Evolutionary conservation across 1,140 invertebrate genomes (phyloP), one percentile per base, ranked within the genome.

Genomic region (Cyclina sinensis): DNA sequence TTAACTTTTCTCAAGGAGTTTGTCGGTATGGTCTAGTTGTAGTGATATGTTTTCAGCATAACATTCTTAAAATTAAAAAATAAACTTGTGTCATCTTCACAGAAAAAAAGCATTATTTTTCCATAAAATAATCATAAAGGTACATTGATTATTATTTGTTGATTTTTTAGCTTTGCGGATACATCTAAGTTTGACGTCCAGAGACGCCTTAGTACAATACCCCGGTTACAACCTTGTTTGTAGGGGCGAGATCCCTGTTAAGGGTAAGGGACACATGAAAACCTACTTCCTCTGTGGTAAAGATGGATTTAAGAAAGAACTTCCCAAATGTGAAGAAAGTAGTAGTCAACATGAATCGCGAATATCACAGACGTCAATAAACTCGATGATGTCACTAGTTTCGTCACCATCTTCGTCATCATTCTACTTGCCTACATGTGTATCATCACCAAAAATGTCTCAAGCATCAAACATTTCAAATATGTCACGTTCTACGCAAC

Each of bases 261-360:
- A 95, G 88, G 98, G 98, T 70, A 99, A 98, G 96, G 98, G 98
- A 48, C 97, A 97, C 93, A 97, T 98, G 97, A 97, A 97, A 87
- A 99, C 98, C 0, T 99, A 98, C 95, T 99, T 98, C 98, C 96
- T 99, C 46, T 95, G 97, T 46, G 98, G 98, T 16, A 89, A 86
- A 51, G 91, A 92, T 35, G 94, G 92, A 5, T 92, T 92, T 83
- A 76, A 88, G 39, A 93, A 93, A 78, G 83, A 85, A 16, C 68
- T 94, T 21, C 94, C 93, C 18, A 68, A 80, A 1, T 83, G 83
- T 12, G 76, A 84, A 0, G 89, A 90, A 27, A 78, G 88, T 30
- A 59, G 48, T n/a, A 27, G 35, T 37, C 1, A 32, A 32, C 32
- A 24, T 51, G 76, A 27, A n/a, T 24, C 35, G 27, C 78, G 86